Conservation (phyloP, 2,113 vertebrate species). For the Cathartes aura region DNA sequence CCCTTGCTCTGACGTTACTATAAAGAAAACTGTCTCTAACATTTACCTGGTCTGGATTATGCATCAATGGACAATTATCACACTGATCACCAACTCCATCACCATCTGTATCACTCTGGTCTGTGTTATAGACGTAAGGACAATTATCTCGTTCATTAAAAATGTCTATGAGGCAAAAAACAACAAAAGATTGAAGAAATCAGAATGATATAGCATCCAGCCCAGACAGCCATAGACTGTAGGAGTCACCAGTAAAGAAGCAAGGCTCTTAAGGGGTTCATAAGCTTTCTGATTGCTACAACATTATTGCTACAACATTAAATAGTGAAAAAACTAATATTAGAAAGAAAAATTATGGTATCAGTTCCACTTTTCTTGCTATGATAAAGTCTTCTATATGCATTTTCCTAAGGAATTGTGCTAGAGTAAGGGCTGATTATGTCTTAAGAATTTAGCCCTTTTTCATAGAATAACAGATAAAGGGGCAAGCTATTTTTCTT, state of each 20-base stretch:
- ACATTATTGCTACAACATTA: not conserved
- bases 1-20: not conserved
- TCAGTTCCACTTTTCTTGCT: not conserved
- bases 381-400: not conserved
- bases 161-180: constrained; percentile 78
- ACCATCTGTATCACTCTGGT: constrained; percentile 93
- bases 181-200: not conserved
- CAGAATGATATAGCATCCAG: not conserved
- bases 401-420: not conserved
- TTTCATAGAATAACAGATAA: not conserved
- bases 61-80: constrained; percentile 94
- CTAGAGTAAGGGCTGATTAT: not conserved
- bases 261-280: not conserved
- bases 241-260: not conserved
- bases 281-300: not conserved
- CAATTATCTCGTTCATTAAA: constrained; percentile 96
- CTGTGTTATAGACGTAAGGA: constrained; percentile 93
- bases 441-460: not conserved
- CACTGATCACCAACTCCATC: constrained; percentile 97
- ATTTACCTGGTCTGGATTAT: constrained; percentile 94
- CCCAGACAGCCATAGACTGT: not conserved
- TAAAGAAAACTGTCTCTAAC: not conserved
- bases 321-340: not conserved
- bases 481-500: not conserved
- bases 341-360: not conserved